These are phyloP conservation scores for Sciurus niger DNA, from an alignment of 2,113 vertebrate genomes.

Conservation along the genomic window DNA sequence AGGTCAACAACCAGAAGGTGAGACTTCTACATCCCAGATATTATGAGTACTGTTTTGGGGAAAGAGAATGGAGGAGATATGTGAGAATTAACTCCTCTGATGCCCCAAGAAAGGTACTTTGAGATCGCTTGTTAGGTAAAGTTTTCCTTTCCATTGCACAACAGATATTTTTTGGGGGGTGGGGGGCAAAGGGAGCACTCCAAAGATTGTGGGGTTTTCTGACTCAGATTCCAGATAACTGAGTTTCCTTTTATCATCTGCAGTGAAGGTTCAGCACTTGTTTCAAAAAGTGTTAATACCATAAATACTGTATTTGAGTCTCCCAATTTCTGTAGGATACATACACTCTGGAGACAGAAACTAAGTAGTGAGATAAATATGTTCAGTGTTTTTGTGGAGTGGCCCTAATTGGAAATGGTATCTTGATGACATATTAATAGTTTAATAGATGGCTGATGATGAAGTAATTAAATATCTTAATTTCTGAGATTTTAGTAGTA, in stretches of 20 bases:
- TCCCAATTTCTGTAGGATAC: neutral
- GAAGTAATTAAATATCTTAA: neutral
- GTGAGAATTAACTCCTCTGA: neutral
- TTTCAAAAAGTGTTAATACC: slow-evolving; percentile 8
- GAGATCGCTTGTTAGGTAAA: neutral
- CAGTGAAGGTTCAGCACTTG: neutral
- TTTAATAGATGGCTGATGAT: neutral
- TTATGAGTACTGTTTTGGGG: neutral
- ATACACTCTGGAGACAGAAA: neutral
- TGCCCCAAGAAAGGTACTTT: neutral
- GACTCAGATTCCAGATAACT: neutral
- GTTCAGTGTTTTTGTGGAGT: neutral
- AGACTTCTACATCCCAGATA: neutral
- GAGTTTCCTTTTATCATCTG: slow-evolving; percentile 1
- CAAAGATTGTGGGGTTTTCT: neutral
- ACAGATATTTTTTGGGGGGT: neutral
- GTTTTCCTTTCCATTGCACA: neutral
- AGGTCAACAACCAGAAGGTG: neutral
- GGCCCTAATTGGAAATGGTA: neutral
- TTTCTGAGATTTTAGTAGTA: slow-evolving; percentile 4
- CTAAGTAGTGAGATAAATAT: neutral
- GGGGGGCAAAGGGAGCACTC: neutral
- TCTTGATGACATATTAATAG: neutral
- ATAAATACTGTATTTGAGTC: neutral
- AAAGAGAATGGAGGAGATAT: neutral